Evolutionary conservation across 2,888 invertebrate species (phyloP), one percentile per base, ranked within the genome.

Genomic region (Spilarctia lutea): DNA sequence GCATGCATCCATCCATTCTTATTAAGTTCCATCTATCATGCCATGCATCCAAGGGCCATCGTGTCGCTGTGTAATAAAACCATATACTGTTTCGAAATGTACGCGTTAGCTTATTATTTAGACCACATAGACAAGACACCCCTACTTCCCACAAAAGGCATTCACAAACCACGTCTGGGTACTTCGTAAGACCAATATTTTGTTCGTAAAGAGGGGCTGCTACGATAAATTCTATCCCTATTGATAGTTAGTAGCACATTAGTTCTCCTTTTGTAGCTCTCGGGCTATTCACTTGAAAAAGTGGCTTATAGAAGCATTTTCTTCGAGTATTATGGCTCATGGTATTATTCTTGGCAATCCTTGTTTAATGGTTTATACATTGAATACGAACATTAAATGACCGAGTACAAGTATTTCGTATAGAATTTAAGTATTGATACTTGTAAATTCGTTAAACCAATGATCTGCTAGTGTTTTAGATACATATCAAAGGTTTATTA

Each of bases 181-280:
- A 94, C 94, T 95, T 93, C 91, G 91, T 89, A 94, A 95, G 94
- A 94, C 94, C 91, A 95, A 94, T 94, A 95, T 95, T 94, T 94
- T 94, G 93, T 92, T 92, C 92, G 87, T 84, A 88, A 91, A 92
- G 91, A 93, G 93, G 94, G 94, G 92, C 88, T 89, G 90, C 88
- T 86, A 87, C 94, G 89, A 94, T 95, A 95, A 95, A 95, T 95
- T 93, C 89, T 88, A 89, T 91, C 90, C 88, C 94, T 90, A 95
- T 95, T 95, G 94, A 94, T 94, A 93, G 91, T 94, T 94, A 94
- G 91, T 92, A 92, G 89, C 93, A 84, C 95, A 95, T 95, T 95
- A 94, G 93, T 94, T 92, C 92, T 92, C 82, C 93, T 92, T 94
- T 94, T 94, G 92, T 94, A 89, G 86, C 89, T 87, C 80, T 75